A percentile compares a stretch with the other conserved stretches of the same genome.
Conservation (phyloP, 2,888 invertebrate species). For the Thereva nobilitata region DNA sequence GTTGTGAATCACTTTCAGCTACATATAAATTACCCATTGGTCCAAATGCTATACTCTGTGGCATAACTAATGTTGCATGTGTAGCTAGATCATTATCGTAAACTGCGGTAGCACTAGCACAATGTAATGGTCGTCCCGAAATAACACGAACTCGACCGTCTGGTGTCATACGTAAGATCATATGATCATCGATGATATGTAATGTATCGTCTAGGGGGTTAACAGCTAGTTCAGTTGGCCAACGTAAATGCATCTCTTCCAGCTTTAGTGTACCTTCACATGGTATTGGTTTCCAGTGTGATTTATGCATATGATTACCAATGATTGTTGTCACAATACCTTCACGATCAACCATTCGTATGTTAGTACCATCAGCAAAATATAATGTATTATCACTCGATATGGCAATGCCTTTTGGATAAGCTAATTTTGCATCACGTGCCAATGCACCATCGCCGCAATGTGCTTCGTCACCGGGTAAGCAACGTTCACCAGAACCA, state of each 20-base stretch:
- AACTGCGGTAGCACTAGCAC: constrained; percentile 78
- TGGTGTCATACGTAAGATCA: constrained; percentile 88
- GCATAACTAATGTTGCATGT: constrained; percentile 88
- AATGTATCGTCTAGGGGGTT: constrained; percentile 93
- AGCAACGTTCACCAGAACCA: constrained; percentile 91
- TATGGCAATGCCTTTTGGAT: constrained; percentile 95
- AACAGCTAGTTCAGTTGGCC: constrained; percentile 95
- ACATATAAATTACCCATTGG: constrained; percentile 91
- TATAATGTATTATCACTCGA: constrained; percentile 89
- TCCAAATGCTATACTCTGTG: constrained; percentile 92
- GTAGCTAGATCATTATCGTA: constrained; percentile 87
- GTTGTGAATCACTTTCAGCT: constrained; percentile 93
- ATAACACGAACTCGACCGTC: constrained; percentile 91
- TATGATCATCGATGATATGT: constrained; percentile 95
- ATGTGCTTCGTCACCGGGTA: constrained; percentile 90
- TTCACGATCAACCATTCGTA: constrained; percentile 89
- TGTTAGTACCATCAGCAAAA: constrained; percentile 95
- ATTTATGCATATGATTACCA: constrained; percentile 90
- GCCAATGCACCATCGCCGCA: constrained; percentile 96
- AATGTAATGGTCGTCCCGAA: constrained; percentile 91
- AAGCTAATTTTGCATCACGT: constrained; percentile 89
- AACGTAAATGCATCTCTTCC: constrained; percentile 91
- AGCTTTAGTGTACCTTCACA: constrained; percentile 88
- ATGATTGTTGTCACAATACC: constrained; percentile 91
- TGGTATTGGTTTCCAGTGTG: constrained; percentile 91